Evolutionary conservation across 2,113 vertebrate genomes (phyloP).

Genomic region (Elephas maximus): DNA sequence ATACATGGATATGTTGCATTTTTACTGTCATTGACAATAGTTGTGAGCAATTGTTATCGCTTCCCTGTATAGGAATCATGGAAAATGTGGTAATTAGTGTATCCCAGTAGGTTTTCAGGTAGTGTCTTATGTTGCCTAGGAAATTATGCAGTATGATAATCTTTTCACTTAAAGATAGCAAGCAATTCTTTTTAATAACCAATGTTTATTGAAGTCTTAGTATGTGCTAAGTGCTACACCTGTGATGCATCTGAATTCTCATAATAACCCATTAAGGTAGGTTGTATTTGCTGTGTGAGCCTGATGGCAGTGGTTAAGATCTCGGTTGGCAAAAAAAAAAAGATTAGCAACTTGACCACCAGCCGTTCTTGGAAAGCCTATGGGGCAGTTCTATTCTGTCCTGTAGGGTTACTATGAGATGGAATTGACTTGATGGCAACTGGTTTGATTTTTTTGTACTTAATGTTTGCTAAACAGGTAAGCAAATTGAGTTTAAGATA

Average conservation of each 20-base stretch:
- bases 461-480: conserved; percentile 40
- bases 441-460: not conserved
- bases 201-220: not conserved
- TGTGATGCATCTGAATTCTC: not conserved
- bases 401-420: too few relatives aligned
- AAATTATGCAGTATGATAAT: not conserved
- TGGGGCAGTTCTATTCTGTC: too few relatives aligned
- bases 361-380: too few relatives aligned
- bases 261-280: not conserved
- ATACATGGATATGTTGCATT: not conserved
- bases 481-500: not conserved
- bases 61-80: not conserved
- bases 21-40: not conserved
- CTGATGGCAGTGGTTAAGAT: too few relatives aligned
- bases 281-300: not conserved
- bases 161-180: not conserved
- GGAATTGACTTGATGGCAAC: too few relatives aligned
- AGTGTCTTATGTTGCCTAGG: not conserved
- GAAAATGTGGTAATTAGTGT: not conserved
- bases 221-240: not conserved
- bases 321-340: too few relatives aligned
- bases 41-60: not conserved
- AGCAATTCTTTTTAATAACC: not conserved
- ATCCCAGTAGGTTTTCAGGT: not conserved
- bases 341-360: too few relatives aligned